Evolutionary conservation across 2,888 invertebrate species (phyloP).

Genomic region (Bibio marci): DNA sequence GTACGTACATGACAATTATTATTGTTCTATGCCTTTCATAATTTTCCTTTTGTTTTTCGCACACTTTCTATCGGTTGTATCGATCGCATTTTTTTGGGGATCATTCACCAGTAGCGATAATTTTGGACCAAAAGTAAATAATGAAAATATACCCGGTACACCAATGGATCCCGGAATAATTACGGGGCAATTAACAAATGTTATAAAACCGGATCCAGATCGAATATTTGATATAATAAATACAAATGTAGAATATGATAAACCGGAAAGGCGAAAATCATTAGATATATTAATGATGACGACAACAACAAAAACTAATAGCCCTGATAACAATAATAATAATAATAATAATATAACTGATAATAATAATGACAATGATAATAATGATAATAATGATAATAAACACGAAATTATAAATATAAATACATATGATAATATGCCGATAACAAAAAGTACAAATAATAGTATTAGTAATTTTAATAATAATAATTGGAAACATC

Average conservation of each 20-base stretch:
- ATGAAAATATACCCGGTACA: conserved; percentile 28
- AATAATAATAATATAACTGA: conserved; percentile 7
- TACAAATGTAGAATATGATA: not conserved
- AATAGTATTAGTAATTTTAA: not conserved
- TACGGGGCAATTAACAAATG: not conserved
- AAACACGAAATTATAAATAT: too few species aligned
- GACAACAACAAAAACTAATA: not conserved
- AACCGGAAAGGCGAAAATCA: not conserved
- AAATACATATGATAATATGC: not conserved
- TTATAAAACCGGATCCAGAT: too few species aligned
- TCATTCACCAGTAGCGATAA: conserved; percentile 28
- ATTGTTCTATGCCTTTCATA: too few species aligned
- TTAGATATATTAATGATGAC: too few species aligned
- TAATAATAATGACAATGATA: not conserved
- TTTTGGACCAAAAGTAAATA: conserved; percentile 33
- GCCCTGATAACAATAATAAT: conserved; percentile 14
- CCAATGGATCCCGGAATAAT: conserved; percentile 18
- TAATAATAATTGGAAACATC: not conserved
- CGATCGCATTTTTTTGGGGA: too few species aligned
- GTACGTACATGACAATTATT: too few species aligned
- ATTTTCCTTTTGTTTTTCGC: too few species aligned
- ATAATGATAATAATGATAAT: too few species aligned
- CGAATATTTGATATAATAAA: not conserved
- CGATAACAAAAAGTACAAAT: not conserved
- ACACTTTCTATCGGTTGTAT: too few species aligned